Evolutionary conservation across 2,888 invertebrate genomes (phyloP), one percentile per base, ranked within the genome.

Genomic region (Yponomeuta plumbellus): DNA sequence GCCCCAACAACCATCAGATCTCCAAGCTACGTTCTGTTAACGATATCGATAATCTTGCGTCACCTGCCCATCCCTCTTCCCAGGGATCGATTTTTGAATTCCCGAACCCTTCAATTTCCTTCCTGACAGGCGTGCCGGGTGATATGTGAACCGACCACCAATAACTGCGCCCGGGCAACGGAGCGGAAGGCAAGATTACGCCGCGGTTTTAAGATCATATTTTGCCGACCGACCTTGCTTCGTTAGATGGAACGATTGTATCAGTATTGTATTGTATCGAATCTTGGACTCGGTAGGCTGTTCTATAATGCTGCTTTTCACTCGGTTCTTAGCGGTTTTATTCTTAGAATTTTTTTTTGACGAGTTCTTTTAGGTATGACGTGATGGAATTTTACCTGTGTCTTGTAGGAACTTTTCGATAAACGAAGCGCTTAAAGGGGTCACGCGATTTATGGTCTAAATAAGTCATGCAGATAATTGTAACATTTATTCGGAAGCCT

Each of bases 131-230:
- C 62, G 62, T 17, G 13, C 59, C 62, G 79, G 85, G 76, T 76
- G 83, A 83, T 83, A 85, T 84, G 85, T 85, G 83, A 83, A 83
- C 79, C 82, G 56, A 34, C 21, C 40, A 40, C 59, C 66, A 66
- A 59, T 66, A 66, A 66, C 66, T 66, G 61, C 20, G 56, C 71
- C 73, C 71, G 80, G 69, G 69, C 84, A 76, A 69, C 78, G 80
- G 76, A 69, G 80, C 77, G 86, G 84, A 85, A 86, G 80, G 75
- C 80, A 78, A 85, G 85, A 87, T 87, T 85, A 86, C 78, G 76
- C 80, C 78, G 81, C 78, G 84, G 77, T 73, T 70, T 67, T 64
- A 64, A 66, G 70, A 70, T 71, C 71, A 68, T 68, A 69, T 71
- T 71, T 70, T 70, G 68, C 23, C 65, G 70, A 68, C 23, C 65